These are phyloP conservation scores for Scyliorhinus canicula DNA, from an alignment of 2,797 vertebrate genomes.

Conservation along the genomic window DNA sequence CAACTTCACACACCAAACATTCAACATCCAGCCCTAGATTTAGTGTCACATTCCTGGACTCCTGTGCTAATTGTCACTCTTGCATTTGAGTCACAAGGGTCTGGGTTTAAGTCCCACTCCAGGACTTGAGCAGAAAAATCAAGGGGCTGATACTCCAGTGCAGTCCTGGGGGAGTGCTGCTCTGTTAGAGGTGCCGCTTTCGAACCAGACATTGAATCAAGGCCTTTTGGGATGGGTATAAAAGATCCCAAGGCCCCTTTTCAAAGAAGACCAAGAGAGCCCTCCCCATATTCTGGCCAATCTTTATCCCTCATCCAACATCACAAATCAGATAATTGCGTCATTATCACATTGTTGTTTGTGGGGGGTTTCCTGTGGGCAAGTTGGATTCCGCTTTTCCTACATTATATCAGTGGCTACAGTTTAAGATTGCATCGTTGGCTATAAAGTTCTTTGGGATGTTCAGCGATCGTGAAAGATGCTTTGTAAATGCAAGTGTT, in stretches of 20 bases:
- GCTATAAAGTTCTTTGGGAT: background rate
- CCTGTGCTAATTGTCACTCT: background rate
- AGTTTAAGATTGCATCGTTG: background rate
- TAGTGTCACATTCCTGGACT: background rate
- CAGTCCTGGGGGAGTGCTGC: background rate
- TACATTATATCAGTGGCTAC: background rate
- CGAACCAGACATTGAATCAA: no score
- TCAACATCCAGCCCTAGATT: background rate
- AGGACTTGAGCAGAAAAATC: background rate
- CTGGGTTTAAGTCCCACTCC: background rate
- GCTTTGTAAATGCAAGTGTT: no score
- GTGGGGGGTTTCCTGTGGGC: background rate
- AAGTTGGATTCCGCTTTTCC: background rate
- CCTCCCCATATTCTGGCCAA: background rate
- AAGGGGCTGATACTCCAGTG: background rate
- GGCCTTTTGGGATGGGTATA: no score
- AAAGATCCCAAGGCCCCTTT: no score
- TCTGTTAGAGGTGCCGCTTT: background rate
- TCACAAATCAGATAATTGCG: background rate
- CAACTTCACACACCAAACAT: no score
- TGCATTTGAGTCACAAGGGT: background rate
- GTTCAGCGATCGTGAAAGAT: background rate
- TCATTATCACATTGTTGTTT: background rate
- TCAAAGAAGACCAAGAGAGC: no score
- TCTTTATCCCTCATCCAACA: background rate